Conservation (phyloP, 2,113 vertebrate species). For the Dromiciops gliroides region DNA sequence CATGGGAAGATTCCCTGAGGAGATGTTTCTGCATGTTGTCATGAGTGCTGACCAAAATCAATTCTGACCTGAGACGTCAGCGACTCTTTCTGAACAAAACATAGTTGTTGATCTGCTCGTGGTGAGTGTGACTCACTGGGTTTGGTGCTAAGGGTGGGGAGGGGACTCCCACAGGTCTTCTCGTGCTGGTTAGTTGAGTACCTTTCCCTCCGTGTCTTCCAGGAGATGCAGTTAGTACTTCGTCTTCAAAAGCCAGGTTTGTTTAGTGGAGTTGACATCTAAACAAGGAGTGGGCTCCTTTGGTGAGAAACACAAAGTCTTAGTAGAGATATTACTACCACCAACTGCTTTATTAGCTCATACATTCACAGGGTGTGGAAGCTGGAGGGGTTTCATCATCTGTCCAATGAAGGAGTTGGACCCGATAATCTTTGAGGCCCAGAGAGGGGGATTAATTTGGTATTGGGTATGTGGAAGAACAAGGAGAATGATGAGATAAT, state of each 20-base stretch:
- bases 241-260: not conserved
- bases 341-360: not conserved
- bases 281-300: not conserved
- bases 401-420: not conserved
- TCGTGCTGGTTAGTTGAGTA: not conserved
- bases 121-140: constrained; percentile 50
- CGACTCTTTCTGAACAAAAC: constrained; percentile 29
- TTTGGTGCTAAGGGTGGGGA: not conserved
- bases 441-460: not conserved
- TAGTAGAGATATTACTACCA: not conserved
- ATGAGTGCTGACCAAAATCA: constrained; percentile 54
- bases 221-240: not conserved
- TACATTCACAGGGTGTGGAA: not conserved
- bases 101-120: not conserved
- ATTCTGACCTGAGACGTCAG: constrained; percentile 62
- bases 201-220: not conserved
- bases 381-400: not conserved
- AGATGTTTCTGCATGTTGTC: constrained; percentile 66
- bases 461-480: not conserved
- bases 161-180: not conserved
- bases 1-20: constrained; percentile 77
- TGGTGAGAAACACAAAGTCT: not conserved
- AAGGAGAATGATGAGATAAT: not conserved
- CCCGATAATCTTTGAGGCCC: not conserved
- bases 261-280: not conserved